Conservation (phyloP, 2,888 invertebrate genomes). For the Gortyna flavago region DNA sequence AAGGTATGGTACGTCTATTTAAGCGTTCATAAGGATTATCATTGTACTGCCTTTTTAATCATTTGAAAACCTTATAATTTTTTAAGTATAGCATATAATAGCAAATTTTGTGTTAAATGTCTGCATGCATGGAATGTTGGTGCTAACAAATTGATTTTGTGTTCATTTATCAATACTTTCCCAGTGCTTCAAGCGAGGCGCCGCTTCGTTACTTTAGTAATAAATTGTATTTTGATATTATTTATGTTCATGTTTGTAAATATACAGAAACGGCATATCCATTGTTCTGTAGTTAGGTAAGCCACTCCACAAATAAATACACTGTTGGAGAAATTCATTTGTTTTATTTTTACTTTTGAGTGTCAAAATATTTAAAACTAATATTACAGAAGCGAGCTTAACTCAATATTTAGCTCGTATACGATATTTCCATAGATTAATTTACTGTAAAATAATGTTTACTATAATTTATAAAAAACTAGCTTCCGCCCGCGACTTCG, state of each 20-base stretch:
- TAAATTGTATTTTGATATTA: slow-evolving; percentile 88
- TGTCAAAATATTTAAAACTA: not conserved
- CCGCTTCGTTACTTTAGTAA: slow-evolving; percentile 67
- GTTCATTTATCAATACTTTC: slow-evolving; percentile 76
- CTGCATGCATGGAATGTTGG: slow-evolving; percentile 72
- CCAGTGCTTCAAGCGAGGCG: slow-evolving; percentile 59
- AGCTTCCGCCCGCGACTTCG: too few species aligned
- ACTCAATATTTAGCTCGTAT: too few species aligned
- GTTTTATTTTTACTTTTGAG: slow-evolving; percentile 74
- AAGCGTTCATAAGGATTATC: slow-evolving; percentile 26
- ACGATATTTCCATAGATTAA: not conserved
- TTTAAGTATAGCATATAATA: slow-evolving; percentile 55
- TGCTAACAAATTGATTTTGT: slow-evolving; percentile 78
- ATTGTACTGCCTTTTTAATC: slow-evolving; percentile 3
- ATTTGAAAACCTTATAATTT: slow-evolving; percentile 36
- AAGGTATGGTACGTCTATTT: not conserved
- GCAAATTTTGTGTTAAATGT: slow-evolving; percentile 60
- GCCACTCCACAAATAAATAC: slow-evolving; percentile 84
- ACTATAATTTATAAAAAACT: not conserved
- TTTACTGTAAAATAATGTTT: not conserved
- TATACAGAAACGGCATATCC: slow-evolving; percentile 89
- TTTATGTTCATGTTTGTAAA: slow-evolving; percentile 89
- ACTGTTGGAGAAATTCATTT: slow-evolving; percentile 76
- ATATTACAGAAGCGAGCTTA: not conserved
- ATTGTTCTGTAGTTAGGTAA: slow-evolving; percentile 86